Percentiles rank a stretch among this genome's conserved stretches.
phyloP scores from a whole-genome alignment of 2,113 vertebrate genomes.

The Nesogale talazaci region DNA sequence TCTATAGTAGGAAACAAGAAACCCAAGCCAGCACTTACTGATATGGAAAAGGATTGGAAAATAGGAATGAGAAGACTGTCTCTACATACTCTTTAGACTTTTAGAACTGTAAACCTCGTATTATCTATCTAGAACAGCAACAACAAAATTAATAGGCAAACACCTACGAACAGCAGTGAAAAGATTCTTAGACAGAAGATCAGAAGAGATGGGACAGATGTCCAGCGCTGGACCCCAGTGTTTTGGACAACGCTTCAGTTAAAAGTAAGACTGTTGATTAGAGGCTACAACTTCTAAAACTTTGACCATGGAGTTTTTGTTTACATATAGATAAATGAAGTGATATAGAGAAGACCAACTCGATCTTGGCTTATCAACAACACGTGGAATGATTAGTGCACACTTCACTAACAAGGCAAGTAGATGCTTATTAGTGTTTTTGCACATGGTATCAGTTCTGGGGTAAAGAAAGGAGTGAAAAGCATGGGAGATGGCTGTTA shows the following conservation, averaged over 20 bases:
- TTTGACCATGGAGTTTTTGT: not conserved
- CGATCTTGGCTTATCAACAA: not conserved
- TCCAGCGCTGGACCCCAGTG: not conserved
- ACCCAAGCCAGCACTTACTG: not conserved
- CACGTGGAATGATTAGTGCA: not conserved
- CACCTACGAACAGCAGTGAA: not conserved
- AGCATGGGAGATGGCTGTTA: not conserved
- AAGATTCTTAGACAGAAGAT: not conserved
- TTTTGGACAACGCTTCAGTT: conserved; percentile 34
- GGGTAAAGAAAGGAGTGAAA: conserved; percentile 3
- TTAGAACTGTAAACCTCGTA: not conserved
- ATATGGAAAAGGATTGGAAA: not conserved
- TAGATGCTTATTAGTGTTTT: conserved; percentile 16
- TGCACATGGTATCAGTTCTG: conserved; percentile 3
- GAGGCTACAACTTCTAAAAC: not conserved
- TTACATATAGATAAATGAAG: conserved; percentile 9
- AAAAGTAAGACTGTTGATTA: not conserved
- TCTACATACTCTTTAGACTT: conserved; percentile 14
- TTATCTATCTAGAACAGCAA: not conserved
- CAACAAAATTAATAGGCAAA: not conserved
- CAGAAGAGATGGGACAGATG: not conserved
- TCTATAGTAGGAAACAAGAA: conserved; percentile 1
- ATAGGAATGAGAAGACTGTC: not conserved
- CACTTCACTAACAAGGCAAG: conserved; percentile 30
- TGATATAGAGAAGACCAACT: conserved; percentile 27